Base-by-base conservation (phyloP, 2,113 vertebrate species). In the Gasterosteus aculeatus region DNA sequence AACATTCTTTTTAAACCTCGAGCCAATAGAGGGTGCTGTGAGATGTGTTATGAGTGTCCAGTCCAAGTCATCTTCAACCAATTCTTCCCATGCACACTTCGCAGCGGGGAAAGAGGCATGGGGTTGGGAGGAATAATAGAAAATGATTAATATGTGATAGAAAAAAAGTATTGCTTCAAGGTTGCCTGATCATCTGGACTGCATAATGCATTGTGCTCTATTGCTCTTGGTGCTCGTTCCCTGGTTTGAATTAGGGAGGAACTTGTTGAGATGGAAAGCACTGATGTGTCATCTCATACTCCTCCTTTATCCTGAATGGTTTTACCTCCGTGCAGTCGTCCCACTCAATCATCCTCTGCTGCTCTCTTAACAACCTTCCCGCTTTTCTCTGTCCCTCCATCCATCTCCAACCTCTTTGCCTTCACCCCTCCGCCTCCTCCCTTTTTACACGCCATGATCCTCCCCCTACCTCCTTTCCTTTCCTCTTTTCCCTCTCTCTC, bases 11-110 rank as follows among this genome's bases (percentile, higher is more conserved):
- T 1, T 35, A 6, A 18, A 26, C 35, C 29, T 61, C 58, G 38
- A 15, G 63, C 89, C 92, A 90, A 89, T 62, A 91, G 91, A 86
- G 79, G 89, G 84, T 76, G 80, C 87, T 81, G 75, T 76, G 54
- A 62, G 49, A 84, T 75, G 39, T 75, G 68, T 75, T 78, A 70
- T 72, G 54, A 83, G 51, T 69, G 75, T 7, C 77, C 29, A 19
- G 22, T 38, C 35, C 69, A 82, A 78, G 88, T 85, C 82, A 91
- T 87, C 84, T 80, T 82, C 64, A 82, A 77, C 70, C 16, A 29
- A 67, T 68, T 59, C 80, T 80, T 87, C 78, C 85, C 35, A 5
- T 72, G 75, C 84, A 83, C 72, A 84, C 75, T 71, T 78, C 38
- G 67, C 57, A 38, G 62, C 42, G 83, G 67, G 79, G 69, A 80